These are phyloP conservation scores for Lytechinus pictus DNA, from an alignment of 35 echinoderm and acorn worm genomes.

Conservation along the genomic window DNA sequence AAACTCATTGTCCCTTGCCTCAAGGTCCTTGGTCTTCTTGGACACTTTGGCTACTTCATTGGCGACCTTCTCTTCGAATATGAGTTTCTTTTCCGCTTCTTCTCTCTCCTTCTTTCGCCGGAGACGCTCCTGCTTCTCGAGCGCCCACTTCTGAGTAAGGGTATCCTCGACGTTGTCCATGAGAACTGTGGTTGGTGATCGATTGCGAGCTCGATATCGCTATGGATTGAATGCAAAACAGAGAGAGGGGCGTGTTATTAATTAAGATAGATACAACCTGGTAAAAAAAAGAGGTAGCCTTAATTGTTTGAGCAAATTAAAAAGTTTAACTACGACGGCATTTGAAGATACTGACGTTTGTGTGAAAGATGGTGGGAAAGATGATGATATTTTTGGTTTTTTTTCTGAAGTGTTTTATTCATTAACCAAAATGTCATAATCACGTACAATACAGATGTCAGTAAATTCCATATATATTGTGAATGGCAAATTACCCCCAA, in stretches of 20 bases:
- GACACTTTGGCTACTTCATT: slow-evolving; percentile 55
- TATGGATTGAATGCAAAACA: slow-evolving; percentile 25
- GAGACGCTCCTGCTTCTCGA: slow-evolving; percentile 63
- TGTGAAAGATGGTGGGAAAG: no score
- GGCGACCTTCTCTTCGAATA: slow-evolving; percentile 56
- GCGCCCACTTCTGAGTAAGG: slow-evolving; percentile 69
- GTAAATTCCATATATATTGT: no score
- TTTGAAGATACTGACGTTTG: no score
- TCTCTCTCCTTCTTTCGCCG: slow-evolving; percentile 57
- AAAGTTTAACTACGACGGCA: no score
- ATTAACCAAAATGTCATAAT: no score
- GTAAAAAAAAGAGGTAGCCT: background rate
- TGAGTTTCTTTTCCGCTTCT: slow-evolving; percentile 54
- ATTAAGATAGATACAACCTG: background rate
- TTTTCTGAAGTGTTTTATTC: no score
- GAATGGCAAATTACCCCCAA: no score
- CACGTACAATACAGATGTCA: no score
- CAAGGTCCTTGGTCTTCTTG: slow-evolving; percentile 31
- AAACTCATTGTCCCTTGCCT: slow-evolving; percentile 16
- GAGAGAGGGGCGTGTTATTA: background rate
- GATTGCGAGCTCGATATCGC: slow-evolving; percentile 74
- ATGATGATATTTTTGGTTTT: no score
- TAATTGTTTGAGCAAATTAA: no score
- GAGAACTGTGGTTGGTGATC: slow-evolving; percentile 82
- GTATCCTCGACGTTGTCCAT: slow-evolving; percentile 84